Evolutionary conservation across 2,797 vertebrate genomes (phyloP).

Genomic region (Protosalanx chinensis): DNA sequence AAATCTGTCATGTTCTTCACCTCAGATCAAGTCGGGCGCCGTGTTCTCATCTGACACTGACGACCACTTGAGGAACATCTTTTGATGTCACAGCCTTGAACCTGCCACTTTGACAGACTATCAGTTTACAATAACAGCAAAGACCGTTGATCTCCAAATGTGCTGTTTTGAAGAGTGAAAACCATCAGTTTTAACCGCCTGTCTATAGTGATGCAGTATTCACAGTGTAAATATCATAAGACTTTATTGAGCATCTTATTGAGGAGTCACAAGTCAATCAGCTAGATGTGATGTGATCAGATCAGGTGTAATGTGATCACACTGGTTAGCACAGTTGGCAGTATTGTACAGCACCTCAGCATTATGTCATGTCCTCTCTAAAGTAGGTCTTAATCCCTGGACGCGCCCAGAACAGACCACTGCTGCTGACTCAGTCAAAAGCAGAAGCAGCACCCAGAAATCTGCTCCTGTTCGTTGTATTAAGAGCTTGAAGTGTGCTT

Average conservation of each 20-base stretch:
- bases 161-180: too few species aligned
- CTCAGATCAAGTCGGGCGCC: background rate
- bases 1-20: background rate
- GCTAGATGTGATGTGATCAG: background rate
- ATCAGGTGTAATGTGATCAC: too few species aligned
- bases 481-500: background rate
- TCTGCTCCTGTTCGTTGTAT: background rate
- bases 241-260: too few species aligned
- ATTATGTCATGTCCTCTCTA: slow-evolving; percentile 33
- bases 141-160: background rate
- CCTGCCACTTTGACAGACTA: background rate
- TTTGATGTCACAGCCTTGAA: background rate
- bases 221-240: too few species aligned
- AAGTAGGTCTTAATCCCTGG: slow-evolving; percentile 50
- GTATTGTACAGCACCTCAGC: slow-evolving; percentile 27
- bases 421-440: slow-evolving; percentile 37
- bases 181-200: too few species aligned
- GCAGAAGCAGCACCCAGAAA: background rate
- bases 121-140: background rate
- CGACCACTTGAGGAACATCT: background rate
- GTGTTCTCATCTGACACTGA: background rate
- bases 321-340: background rate
- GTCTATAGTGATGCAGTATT: too few species aligned
- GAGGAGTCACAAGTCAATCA: background rate
- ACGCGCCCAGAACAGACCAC: slow-evolving; percentile 31